These are phyloP conservation scores for Hydraecia micacea DNA, from an alignment of 2,888 invertebrate species.

Conservation along the genomic window DNA sequence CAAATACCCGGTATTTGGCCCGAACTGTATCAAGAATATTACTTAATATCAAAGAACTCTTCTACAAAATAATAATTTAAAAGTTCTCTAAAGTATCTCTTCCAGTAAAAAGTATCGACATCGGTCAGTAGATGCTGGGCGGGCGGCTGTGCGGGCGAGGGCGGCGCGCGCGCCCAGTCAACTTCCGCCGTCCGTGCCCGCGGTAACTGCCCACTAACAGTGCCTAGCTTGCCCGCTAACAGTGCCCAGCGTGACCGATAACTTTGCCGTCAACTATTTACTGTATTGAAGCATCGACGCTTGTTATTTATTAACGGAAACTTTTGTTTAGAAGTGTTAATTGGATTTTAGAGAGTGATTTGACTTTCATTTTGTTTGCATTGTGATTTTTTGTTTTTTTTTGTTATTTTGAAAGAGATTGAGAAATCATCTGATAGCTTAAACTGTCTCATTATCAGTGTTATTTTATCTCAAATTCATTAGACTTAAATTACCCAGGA, in stretches of 20 bases:
- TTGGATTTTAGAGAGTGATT: constrained; percentile 40
- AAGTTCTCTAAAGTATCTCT: constrained; percentile 59
- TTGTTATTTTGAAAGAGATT: background rate
- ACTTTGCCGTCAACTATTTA: constrained; percentile 49
- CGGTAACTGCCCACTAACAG: constrained; percentile 61
- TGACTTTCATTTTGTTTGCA: background rate
- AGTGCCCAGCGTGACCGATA: constrained; percentile 36
- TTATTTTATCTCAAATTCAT: background rate
- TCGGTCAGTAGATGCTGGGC: constrained; percentile 71
- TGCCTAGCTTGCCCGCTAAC: constrained; percentile 35
- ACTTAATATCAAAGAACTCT: background rate
- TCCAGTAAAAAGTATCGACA: constrained; percentile 73
- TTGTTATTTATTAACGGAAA: constrained; percentile 51
- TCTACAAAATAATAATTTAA: background rate
- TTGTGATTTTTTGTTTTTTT: background rate
- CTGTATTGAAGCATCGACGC: constrained; percentile 4
- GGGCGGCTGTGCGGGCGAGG: constrained; percentile 79
- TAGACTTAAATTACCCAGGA: background rate
- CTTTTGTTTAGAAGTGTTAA: constrained; percentile 30
- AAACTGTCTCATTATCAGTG: background rate
- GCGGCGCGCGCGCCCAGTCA: constrained; percentile 86
- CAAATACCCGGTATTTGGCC: background rate
- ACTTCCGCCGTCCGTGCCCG: constrained; percentile 72
- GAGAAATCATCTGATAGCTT: background rate
- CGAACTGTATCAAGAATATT: background rate